Base-by-base conservation (phyloP, 1,140 invertebrate species). In the Kradibia gibbosae region DNA sequence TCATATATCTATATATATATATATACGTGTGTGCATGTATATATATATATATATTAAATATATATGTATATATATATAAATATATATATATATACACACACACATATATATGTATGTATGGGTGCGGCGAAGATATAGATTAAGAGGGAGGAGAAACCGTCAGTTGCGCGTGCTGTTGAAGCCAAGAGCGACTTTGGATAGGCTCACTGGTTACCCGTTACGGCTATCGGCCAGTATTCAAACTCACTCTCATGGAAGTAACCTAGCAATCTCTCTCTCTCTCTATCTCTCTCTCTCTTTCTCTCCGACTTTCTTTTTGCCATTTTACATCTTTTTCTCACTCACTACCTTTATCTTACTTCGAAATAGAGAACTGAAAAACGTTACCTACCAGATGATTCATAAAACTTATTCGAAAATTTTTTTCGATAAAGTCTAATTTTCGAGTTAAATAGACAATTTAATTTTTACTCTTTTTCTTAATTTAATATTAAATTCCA, bases 241-340 rank as follows among this genome's bases (percentile, higher is more conserved):
- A 89, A 89, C 88, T 90, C 89, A 91, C 85, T 88, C 89, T 91
- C 82, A 91, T 86, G 90, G 90, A 91, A 91, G 86, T 91, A 91
- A 91, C 89, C 86, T 87, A 87, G 87, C 50, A 36, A 5, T 53
- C 11, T 15, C 75, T 70, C 31, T 60, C 50, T 60, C 73, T 28
- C n/a, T 76, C 39, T 42, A 55, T 76, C 39, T 57, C 7, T 25
- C 57, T 50, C 53, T 65, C 25, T 50, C 71, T 78, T 25, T 53
- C 60, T 31, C 60, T 34, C 60, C 50, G n/a, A 34, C 28, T 17
- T 55, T 53, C 55, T 70, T 10, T 13, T n/a, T 25, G 17, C 36
- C 72, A n/a, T n/a, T n/a, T n/a, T n/a, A n/a, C n/a, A n/a, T n/a
- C n/a, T n/a, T n/a, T 34, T 11, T 55, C 72, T 15, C 8, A 1